Conservation (phyloP, 1,140 invertebrate genomes). For the Telenomus remus region DNA sequence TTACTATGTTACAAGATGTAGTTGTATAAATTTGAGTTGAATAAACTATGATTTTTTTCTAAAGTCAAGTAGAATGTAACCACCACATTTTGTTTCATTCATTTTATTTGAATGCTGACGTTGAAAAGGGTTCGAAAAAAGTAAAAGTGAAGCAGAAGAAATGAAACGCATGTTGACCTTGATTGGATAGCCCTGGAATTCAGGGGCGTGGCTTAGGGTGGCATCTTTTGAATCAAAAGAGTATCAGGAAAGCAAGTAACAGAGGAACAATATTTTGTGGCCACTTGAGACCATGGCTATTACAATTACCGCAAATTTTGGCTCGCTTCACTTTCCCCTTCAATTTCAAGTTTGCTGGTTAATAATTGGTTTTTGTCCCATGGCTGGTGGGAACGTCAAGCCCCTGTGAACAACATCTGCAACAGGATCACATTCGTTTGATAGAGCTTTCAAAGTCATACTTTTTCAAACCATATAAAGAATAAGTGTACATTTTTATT, state of each 20-base stretch:
- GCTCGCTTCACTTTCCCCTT: constrained; percentile 55
- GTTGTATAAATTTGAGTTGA: no score
- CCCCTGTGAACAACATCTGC: constrained; percentile 70
- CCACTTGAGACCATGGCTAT: constrained; percentile 14
- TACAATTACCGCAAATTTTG: constrained; percentile 56
- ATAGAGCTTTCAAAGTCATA: constrained; percentile 55
- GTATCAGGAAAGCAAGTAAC: constrained; percentile 68
- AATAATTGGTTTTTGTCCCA: constrained; percentile 61
- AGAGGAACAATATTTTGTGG: constrained; percentile 59
- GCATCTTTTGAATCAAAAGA: constrained; percentile 73
- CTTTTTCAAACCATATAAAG: constrained; percentile 28
- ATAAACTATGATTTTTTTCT: no score
- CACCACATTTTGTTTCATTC: no score
- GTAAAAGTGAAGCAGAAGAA: constrained; percentile 21
- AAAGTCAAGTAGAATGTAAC: no score
- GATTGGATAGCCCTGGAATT: constrained; percentile 31
- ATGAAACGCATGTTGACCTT: constrained; percentile 22
- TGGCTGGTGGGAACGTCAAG: constrained; percentile 67
- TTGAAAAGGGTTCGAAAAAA: constrained; percentile 1
- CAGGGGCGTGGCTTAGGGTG: constrained; percentile 73
- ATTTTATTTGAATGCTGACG: no score
- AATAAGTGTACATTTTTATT: no score
- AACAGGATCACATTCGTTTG: constrained; percentile 67
- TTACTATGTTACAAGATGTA: no score
- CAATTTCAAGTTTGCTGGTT: constrained; percentile 49